These are phyloP conservation scores for Trachymyrmex septentrionalis DNA, from an alignment of 1,140 invertebrate species.

Conservation along the genomic window DNA sequence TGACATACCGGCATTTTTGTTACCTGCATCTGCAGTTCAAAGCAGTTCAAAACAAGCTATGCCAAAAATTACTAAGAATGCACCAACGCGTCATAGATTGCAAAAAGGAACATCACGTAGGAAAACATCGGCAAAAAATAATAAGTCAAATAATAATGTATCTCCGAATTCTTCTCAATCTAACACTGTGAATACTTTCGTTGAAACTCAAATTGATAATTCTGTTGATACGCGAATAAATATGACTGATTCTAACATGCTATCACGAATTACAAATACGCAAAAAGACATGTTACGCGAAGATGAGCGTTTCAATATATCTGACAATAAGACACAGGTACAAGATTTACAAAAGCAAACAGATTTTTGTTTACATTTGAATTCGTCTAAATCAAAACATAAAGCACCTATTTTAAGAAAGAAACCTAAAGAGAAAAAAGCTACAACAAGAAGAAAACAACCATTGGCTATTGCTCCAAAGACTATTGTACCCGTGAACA, in stretches of 20 bases:
- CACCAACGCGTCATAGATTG: not conserved
- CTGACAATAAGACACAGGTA: not conserved
- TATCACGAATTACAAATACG: not conserved
- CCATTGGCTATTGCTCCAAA: not conserved
- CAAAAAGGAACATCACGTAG: conserved; percentile 24
- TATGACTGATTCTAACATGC: not conserved
- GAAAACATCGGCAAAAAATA: not conserved
- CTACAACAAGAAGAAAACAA: conserved; percentile 68
- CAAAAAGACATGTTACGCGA: not conserved
- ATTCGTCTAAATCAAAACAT: conserved; percentile 19
- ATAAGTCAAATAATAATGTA: conserved; percentile 12
- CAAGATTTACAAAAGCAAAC: not conserved
- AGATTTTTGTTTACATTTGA: not conserved
- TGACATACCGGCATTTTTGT: not conserved
- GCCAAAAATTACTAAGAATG: not conserved
- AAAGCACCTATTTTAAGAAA: conserved; percentile 24
- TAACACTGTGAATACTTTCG: not conserved
- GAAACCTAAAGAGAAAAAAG: conserved; percentile 65
- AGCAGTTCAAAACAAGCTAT: not conserved
- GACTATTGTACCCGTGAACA: not conserved
- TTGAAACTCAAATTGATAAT: not conserved
- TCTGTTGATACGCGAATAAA: not conserved
- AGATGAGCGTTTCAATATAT: not conserved
- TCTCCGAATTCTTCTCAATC: not conserved
- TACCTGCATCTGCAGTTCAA: not conserved